Conservation (phyloP, 2,797 vertebrate genomes). For the Darevskia nairensis region DNA sequence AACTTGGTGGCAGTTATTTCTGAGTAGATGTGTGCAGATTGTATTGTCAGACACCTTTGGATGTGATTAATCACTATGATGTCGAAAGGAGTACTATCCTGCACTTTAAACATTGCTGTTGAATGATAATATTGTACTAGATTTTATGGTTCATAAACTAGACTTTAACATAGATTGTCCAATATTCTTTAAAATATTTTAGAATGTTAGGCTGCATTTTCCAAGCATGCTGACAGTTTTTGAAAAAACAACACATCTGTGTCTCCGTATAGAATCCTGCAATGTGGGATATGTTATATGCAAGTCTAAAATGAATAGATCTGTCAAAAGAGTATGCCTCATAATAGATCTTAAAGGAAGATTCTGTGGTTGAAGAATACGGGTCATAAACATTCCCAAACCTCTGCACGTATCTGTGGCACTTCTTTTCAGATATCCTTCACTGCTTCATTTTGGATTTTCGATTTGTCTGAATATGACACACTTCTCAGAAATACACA, state of each 20-base stretch:
- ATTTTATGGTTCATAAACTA: not conserved
- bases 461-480: too few species aligned
- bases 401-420: not conserved
- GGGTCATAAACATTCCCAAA: not conserved
- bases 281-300: not conserved
- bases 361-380: not conserved
- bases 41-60: not conserved
- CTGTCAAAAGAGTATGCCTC: not conserved
- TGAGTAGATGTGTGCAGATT: not conserved
- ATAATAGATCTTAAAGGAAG: not conserved
- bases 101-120: not conserved
- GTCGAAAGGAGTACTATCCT: not conserved
- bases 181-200: not conserved
- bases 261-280: not conserved
- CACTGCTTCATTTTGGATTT: too few species aligned
- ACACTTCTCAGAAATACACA: not conserved
- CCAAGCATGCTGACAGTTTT: not conserved
- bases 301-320: not conserved
- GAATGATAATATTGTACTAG: not conserved
- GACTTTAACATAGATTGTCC: not conserved
- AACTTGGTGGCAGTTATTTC: not conserved
- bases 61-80: not conserved
- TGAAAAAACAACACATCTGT: not conserved
- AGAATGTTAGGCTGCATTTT: not conserved
- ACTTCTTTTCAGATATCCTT: not conserved